Base-by-base conservation (phyloP, 1,140 invertebrate genomes). In the Drosophila rhopaloa region DNA sequence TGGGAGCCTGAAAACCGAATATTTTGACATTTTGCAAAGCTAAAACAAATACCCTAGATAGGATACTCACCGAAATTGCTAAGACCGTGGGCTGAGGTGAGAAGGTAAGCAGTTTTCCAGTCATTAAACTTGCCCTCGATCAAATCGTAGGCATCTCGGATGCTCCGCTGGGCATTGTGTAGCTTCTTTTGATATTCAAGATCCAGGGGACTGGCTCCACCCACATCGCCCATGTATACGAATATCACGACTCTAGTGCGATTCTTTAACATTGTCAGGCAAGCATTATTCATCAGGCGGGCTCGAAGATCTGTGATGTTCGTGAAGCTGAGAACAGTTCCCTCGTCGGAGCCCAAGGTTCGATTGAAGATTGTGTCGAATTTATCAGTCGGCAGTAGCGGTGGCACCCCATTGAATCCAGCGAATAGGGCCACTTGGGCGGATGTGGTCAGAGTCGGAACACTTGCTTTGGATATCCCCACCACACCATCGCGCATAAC, bases 11-110 rank as follows among this genome's bases (percentile, higher is more conserved):
- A 10, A 81, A 75, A 6, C 5, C 16, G 24, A 55, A 38, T 2
- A 16, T 29, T 10, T 16, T 38, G 5, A 3, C 5, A 14, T 1
- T n/a, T n/a, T 8, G 2, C 13, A 7, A 1, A 29, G 13, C 11
- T n/a, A 9, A 9, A 8, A 1, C 24, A 14, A 11, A n/a, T 7
- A 8, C 0, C 16, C 5, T 10, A 3, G 2, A 2, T 9, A 11
- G 10, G 7, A 14, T 35, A 41, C 68, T 91, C 91, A 94, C 98
- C 98, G 96, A 97, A 97, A 93, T 98, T 95, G 41, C 97, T 98
- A 97, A 99, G 99, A 76, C 98, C 98, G 95, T 99, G 98, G 93
- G 99, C 98, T n/a, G 98, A 95, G 7, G 98, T 98, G 92, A 99
- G 97, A 16, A 99, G 91, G 93, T 96, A 99, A 24, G 96, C 95